These are phyloP conservation scores for Castor canadensis DNA, from an alignment of 2,113 vertebrate species.

Conservation along the genomic window DNA sequence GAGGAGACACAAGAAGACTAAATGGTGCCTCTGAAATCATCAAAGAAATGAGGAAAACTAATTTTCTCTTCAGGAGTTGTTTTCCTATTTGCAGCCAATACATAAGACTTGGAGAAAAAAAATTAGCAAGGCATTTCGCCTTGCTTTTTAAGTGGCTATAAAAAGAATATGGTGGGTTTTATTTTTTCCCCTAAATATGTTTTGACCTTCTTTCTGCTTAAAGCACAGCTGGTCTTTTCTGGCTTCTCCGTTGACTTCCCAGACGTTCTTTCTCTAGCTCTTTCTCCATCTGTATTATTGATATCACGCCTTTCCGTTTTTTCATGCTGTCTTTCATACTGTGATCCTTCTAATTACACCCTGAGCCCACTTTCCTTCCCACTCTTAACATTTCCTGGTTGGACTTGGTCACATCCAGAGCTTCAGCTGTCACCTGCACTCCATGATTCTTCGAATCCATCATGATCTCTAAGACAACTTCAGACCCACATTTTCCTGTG, in stretches of 20 bases:
- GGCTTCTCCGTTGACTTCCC: not conserved
- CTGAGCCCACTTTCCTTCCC: not conserved
- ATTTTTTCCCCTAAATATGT: not conserved
- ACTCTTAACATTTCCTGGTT: not conserved
- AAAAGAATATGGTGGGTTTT: not conserved
- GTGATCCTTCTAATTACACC: not conserved
- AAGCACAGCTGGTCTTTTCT: constrained; percentile 23
- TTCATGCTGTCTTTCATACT: not conserved
- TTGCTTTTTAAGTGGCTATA: constrained; percentile 19
- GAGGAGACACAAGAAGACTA: not conserved
- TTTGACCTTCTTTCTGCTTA: constrained; percentile 51
- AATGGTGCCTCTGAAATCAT: not conserved
- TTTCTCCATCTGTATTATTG: not conserved
- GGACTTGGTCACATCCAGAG: not conserved
- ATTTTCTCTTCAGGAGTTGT: not conserved
- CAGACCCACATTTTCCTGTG: not conserved
- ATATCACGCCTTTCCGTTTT: not conserved
- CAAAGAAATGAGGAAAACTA: not conserved
- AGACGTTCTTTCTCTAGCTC: not conserved
- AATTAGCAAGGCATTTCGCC: not conserved
- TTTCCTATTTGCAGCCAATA: constrained; percentile 26
- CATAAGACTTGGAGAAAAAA: not conserved
- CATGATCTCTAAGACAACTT: not conserved
- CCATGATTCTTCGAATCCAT: not conserved
- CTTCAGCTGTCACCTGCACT: not conserved